Conservation (phyloP, 1,140 invertebrate species). For the Achatina immaculata region DNA sequence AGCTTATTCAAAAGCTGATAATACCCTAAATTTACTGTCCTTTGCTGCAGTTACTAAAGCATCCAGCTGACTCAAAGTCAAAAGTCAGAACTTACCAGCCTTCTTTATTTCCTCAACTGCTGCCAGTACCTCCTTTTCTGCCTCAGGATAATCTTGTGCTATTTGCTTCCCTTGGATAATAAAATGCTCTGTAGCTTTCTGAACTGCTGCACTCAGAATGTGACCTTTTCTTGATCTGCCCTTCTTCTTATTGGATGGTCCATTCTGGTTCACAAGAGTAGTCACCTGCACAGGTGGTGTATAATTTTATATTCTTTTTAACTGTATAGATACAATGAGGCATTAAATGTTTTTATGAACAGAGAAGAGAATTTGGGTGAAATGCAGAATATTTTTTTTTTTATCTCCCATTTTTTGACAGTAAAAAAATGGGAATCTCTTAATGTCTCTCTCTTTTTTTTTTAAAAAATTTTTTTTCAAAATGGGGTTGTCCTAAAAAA, state of each 20-base stretch:
- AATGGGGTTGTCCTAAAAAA: too few relatives aligned
- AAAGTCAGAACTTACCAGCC: conserved; percentile 55
- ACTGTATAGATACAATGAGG: background rate
- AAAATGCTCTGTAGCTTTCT: conserved; percentile 97
- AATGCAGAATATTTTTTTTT: background rate
- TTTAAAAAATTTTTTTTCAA: too few relatives aligned
- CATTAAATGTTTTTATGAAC: background rate
- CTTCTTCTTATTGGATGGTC: conserved; percentile 96
- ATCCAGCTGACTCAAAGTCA: too few relatives aligned
- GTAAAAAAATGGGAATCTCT: background rate
- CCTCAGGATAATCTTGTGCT: conserved; percentile 96
- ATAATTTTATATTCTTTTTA: background rate
- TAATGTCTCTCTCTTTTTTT: too few relatives aligned
- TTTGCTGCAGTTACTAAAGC: too few relatives aligned
- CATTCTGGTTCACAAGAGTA: conserved; percentile 96
- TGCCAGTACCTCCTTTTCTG: conserved; percentile 94
- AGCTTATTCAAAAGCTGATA: too few relatives aligned
- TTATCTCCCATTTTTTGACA: background rate
- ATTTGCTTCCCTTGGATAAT: conserved; percentile 89
- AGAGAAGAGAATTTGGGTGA: background rate
- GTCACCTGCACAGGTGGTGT: conserved; percentile 81
- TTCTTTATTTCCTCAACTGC: conserved; percentile 80
- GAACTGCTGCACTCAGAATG: conserved; percentile 94
- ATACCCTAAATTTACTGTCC: too few relatives aligned
- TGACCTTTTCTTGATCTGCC: conserved; percentile 96